Evolutionary conservation across 2,797 vertebrate genomes (phyloP), one percentile per base, ranked within the genome.

Genomic region (Cyprinodon diabolis): DNA sequence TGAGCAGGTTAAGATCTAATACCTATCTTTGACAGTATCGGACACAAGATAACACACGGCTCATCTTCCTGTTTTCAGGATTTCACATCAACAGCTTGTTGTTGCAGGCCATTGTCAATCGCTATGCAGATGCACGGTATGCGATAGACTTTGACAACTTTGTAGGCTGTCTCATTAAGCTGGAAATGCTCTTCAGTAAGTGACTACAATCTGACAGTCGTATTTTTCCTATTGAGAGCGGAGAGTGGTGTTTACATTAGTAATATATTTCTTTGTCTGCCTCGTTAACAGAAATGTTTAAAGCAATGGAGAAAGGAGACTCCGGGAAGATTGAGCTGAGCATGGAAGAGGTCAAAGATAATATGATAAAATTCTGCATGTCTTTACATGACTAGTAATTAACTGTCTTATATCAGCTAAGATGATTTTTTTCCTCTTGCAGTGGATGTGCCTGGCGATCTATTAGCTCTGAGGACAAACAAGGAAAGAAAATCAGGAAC

Each of bases 151-250:
- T 97, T 0, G 95, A 98, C n/a, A 88, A 90, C 83, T 98, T 98
- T 0, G 90, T 97, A 9, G 86, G 93, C 66, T 97, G 96, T 48
- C 88, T 97, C 87, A 92, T 97, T 68, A 94, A 92, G 74, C 79
- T 98, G 88, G 97, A 99, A 92, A 94, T 91, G 77, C 92, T 98
- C 54, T 97, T 97, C 91, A 95, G 96, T 98, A 90, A 96, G 96
- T 94, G 55, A 71, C 49, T 49, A 19, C 54, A 77, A 75, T 21
- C 11, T 48, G 9, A 0, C 23, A 9, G 48, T 35, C 17, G 4
- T 3, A 68, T 14, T 15, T 47, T 3, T 56, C 3, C 43, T 23
- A 25, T 11, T 21, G n/a, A n/a, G 13, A 47, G n/a, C 57, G 5
- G 12, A 6, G 13, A 49, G 2, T 12, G 21, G 17, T 37, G 37